A percentile compares a stretch with the other conserved stretches of the same genome.
Conservation (phyloP, 2,113 vertebrate species). For the Lycaon pictus region DNA sequence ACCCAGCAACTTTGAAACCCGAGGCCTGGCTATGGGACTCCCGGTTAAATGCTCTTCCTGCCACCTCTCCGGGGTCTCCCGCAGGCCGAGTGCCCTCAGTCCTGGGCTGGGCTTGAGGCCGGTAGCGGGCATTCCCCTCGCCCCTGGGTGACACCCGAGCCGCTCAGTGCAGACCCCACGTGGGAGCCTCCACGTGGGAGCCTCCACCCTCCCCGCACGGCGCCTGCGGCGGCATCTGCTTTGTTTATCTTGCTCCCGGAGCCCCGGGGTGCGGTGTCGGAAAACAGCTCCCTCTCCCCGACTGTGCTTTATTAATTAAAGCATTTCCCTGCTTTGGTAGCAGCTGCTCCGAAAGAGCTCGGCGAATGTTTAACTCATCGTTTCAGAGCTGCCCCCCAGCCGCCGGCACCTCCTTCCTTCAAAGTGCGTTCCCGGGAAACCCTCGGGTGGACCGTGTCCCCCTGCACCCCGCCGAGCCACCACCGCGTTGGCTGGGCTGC, state of each 20-base stretch:
- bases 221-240: not conserved
- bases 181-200: not conserved
- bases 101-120: not conserved
- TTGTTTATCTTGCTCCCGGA: constrained; percentile 75
- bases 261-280: constrained; percentile 1
- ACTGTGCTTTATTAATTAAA: constrained; percentile 81
- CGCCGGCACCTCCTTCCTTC: constrained; percentile 42
- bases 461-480: too few species aligned
- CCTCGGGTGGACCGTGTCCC: not conserved
- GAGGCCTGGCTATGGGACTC: not conserved
- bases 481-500: too few species aligned
- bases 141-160: not conserved
- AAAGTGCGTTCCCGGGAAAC: constrained; percentile 75
- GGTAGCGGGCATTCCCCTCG: not conserved
- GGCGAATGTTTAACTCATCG: constrained; percentile 84
- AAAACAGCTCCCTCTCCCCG: constrained; percentile 61
- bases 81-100: not conserved
- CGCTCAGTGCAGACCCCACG: not conserved
- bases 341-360: constrained; percentile 74
- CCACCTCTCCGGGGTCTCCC: not conserved
- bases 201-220: rapidly evolving
- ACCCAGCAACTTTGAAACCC: not conserved
- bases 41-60: not conserved
- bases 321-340: constrained; percentile 71
- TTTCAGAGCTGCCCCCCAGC: not conserved